A percentile compares a stretch with the other conserved stretches of the same genome.
Conservation (phyloP, 2,888 invertebrate genomes). For the Endomychus coccineus region DNA sequence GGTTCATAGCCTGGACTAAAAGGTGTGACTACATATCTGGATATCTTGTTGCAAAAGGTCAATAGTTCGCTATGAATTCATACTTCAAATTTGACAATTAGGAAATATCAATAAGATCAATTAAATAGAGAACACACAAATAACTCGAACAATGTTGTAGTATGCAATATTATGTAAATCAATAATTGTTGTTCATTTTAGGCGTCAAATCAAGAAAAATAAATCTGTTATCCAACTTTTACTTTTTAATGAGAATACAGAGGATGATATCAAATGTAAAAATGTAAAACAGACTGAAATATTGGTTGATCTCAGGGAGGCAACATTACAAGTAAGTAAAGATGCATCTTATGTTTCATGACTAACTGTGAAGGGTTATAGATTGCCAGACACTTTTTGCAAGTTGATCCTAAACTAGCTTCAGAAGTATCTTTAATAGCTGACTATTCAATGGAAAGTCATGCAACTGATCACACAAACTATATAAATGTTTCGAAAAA, state of each 20-base stretch:
- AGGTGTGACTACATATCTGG: no score
- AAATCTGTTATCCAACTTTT: constrained; percentile 87
- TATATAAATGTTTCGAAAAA: constrained; percentile 89
- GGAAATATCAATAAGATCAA: no score
- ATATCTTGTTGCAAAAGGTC: no score
- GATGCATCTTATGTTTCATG: constrained; percentile 1
- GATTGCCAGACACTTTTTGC: constrained; percentile 88
- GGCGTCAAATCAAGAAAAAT: constrained; percentile 81
- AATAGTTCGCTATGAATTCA: no score
- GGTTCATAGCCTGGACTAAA: no score
- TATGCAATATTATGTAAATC: no score
- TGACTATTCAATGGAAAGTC: constrained; percentile 94
- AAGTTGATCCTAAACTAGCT: constrained; percentile 78
- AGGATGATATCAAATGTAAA: constrained; percentile 85
- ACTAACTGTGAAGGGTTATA: constrained; percentile 24
- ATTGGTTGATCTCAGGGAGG: constrained; percentile 93
- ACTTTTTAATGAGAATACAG: constrained; percentile 71
- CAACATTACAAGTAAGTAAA: constrained; percentile 70
- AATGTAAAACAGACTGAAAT: constrained; percentile 98
- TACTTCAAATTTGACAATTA: no score
- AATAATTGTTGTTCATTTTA: no score
- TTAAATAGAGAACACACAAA: no score
- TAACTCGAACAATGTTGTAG: no score
- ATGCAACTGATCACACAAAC: constrained; percentile 87
- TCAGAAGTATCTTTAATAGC: constrained; percentile 77